Conservation (phyloP, 35 echinoderm and acorn worm species). For the Apostichopus japonicus region DNA sequence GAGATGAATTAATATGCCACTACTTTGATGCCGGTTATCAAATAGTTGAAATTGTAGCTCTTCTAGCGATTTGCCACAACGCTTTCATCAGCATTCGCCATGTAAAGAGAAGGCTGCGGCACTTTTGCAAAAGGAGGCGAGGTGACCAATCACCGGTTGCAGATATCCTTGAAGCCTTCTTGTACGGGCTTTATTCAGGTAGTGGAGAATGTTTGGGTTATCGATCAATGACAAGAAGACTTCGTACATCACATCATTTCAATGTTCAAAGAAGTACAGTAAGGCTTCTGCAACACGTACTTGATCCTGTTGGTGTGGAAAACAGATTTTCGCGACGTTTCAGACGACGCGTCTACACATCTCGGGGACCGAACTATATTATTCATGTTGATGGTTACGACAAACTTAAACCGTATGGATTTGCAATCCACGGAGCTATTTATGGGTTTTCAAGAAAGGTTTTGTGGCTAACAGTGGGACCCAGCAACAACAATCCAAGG, state of each 20-base stretch:
- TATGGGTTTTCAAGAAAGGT: constrained; percentile 84
- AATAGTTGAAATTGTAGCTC: constrained; percentile 15
- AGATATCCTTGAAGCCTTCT: constrained; percentile 16
- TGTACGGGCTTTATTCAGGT: not conserved
- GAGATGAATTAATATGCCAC: constrained; percentile 31
- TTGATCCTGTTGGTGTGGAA: constrained; percentile 72
- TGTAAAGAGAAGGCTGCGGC: not conserved
- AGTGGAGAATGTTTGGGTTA: constrained; percentile 16
- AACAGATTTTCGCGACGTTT: constrained; percentile 46
- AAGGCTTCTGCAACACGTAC: constrained; percentile 18
- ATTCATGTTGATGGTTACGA: constrained; percentile 80
- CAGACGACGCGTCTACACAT: constrained; percentile 50
- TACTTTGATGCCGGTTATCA: constrained; percentile 32
- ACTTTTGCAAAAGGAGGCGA: not conserved
- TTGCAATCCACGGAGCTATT: constrained; percentile 70
- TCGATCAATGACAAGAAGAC: not conserved
- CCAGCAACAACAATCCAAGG: constrained; percentile 69
- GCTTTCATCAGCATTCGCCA: constrained; percentile 24
- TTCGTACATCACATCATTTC: not conserved
- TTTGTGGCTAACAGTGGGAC: constrained; percentile 62
- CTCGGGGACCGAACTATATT: constrained; percentile 60
- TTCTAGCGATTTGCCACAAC: constrained; percentile 25
- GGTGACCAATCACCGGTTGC: not conserved
- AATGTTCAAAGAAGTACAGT: constrained; percentile 20
- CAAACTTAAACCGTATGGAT: constrained; percentile 81